phyloP scores from a whole-genome alignment of 2,797 vertebrate genomes.

The Smutsia gigantea region DNA sequence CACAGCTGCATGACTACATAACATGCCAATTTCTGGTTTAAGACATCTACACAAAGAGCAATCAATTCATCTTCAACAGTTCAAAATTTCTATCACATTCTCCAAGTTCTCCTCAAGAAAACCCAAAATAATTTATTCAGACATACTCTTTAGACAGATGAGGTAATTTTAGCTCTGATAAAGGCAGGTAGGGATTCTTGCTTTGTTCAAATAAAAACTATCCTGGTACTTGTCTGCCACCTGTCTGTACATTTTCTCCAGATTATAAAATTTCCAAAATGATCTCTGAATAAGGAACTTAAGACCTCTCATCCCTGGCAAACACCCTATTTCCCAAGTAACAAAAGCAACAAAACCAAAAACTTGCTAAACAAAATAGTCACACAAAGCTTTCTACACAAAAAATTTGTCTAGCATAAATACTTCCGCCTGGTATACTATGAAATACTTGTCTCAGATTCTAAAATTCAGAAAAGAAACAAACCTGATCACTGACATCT shows the following conservation, averaged over 20 bases:
- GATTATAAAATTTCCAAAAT: slow-evolving; percentile 13
- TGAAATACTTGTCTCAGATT: slow-evolving; percentile 16
- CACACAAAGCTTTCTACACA: neutral
- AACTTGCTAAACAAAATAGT: slow-evolving; percentile 25
- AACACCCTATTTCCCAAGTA: slow-evolving; percentile 31
- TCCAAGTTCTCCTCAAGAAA: slow-evolving; percentile 3
- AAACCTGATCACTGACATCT: neutral
- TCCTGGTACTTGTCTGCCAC: neutral
- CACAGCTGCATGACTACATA: neutral
- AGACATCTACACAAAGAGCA: neutral
- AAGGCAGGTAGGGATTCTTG: neutral
- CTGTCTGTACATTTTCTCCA: neutral
- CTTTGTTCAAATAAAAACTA: slow-evolving; percentile 17
- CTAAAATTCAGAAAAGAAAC: slow-evolving; percentile 42
- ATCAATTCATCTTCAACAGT: neutral
- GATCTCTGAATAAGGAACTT: neutral
- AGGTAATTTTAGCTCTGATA: neutral
- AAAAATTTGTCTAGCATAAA: neutral
- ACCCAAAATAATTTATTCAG: neutral
- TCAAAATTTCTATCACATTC: slow-evolving; percentile 11
- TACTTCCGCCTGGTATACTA: slow-evolving; percentile 10
- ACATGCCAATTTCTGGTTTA: neutral
- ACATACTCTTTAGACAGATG: neutral
- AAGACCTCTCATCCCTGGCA: neutral
- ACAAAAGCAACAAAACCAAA: slow-evolving; percentile 11